Conservation (phyloP, 2,797 vertebrate genomes). For the Miichthys miiuy region DNA sequence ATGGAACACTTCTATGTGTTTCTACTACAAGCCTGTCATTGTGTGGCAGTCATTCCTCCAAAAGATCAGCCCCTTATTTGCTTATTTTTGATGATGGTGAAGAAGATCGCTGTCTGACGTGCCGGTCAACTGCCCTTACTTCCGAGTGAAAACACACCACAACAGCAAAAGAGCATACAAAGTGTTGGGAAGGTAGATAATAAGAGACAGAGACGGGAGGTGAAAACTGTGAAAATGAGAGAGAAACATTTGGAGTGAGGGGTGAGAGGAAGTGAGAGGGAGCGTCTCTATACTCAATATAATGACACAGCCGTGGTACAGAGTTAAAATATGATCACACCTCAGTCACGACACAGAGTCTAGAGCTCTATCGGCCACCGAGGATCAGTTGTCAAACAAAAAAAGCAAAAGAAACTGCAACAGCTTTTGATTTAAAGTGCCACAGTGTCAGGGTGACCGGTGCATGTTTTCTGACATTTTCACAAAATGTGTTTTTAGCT, state of each 20-base stretch:
- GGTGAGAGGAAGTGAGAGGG: conserved; percentile 1
- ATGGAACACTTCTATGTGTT: not conserved
- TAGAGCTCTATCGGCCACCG: conserved; percentile 16
- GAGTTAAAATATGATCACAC: conserved; percentile 38
- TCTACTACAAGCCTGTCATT: not conserved
- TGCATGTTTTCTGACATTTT: conserved; percentile 33
- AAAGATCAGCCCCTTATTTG: not conserved
- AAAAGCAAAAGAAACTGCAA: not conserved
- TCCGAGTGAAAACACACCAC: not conserved
- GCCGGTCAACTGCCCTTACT: not conserved
- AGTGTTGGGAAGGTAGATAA: not conserved
- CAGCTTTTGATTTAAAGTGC: conserved; percentile 25
- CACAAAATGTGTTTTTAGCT: conserved; percentile 13
- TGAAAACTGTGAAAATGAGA: conserved; percentile 9
- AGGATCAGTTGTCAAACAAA: conserved; percentile 33
- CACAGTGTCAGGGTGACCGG: not conserved
- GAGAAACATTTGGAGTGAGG: not conserved
- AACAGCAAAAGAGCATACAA: not conserved
- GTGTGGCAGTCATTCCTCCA: not conserved
- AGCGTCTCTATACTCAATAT: conserved; percentile 39
- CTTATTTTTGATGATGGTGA: conserved; percentile 15
- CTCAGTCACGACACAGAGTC: conserved; percentile 24
- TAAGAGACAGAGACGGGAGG: conserved; percentile 4
- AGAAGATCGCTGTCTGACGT: not conserved
- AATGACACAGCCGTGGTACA: conserved; percentile 15